These are phyloP conservation scores for Drosophila ogumai DNA, from an alignment of 1,140 invertebrate species.

Conservation along the genomic window DNA sequence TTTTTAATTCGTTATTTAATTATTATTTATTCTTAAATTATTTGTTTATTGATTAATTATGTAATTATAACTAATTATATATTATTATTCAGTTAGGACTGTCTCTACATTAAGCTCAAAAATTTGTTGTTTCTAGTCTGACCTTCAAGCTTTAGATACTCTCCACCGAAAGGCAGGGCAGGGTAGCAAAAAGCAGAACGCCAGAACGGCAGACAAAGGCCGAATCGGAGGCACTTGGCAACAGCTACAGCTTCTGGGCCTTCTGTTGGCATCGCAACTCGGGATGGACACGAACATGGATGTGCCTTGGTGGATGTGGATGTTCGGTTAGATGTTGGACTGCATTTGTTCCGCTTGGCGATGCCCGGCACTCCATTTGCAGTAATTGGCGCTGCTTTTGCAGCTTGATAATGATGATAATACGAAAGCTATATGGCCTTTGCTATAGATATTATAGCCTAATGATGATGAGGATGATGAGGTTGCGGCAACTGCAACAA, in stretches of 20 bases:
- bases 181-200: slow-evolving; percentile 7
- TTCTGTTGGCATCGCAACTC: slow-evolving; percentile 14
- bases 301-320: slow-evolving; percentile 19
- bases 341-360: slow-evolving; percentile 69
- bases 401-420: slow-evolving; percentile 29
- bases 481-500: slow-evolving; percentile 57
- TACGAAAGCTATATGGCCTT: background rate
- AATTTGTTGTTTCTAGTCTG: background rate
- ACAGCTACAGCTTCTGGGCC: slow-evolving; percentile 35
- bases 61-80: too few species aligned
- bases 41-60: too few species aligned
- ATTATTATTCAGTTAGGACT: too few species aligned
- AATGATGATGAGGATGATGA: slow-evolving; percentile 28
- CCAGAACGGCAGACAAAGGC: slow-evolving; percentile 23
- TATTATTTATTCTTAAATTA: too few species aligned
- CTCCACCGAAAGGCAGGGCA: background rate
- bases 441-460: background rate
- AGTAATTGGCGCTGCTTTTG: slow-evolving; percentile 71
- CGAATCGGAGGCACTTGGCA: slow-evolving; percentile 26
- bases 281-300: slow-evolving; percentile 32
- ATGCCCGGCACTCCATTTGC: slow-evolving; percentile 76
- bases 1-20: too few species aligned
- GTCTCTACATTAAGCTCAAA: too few species aligned
- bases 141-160: background rate
- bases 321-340: slow-evolving; percentile 39